Evolutionary conservation across 2,797 vertebrate species (phyloP).

Genomic region (Sylvia borin): DNA sequence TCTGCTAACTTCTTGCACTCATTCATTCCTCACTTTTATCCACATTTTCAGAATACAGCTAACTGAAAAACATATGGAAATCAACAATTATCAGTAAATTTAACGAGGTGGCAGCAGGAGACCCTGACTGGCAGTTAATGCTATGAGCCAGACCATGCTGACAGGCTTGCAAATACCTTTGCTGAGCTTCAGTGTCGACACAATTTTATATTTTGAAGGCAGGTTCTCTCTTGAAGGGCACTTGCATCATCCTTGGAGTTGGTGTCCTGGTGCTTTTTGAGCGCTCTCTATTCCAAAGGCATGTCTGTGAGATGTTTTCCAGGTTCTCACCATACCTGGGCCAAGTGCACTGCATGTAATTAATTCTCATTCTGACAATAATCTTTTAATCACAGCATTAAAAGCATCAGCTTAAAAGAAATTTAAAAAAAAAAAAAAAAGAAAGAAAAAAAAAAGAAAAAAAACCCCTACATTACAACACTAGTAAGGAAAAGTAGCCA

Average conservation of each 20-base stretch:
- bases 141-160: not conserved
- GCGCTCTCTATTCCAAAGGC: not conserved
- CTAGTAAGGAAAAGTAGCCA: not conserved
- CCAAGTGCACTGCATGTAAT: not conserved
- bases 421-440: not conserved
- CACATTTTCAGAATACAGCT: not conserved
- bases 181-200: not conserved
- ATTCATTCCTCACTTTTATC: not conserved
- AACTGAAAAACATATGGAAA: constrained; percentile 23
- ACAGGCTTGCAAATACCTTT: constrained; percentile 15
- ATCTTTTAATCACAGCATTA: not conserved
- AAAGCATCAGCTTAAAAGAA: not conserved
- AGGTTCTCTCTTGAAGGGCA: not conserved
- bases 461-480: not conserved
- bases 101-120: constrained; percentile 53
- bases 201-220: not conserved
- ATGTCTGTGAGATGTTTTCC: not conserved
- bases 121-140: not conserved
- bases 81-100: constrained; percentile 3
- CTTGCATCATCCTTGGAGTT: not conserved
- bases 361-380: not conserved
- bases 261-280: not conserved
- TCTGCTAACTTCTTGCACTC: not conserved
- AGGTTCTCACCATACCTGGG: not conserved
- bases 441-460: not conserved